Conservation (phyloP, 2,797 vertebrate species). For the Perodicticus potto region DNA sequence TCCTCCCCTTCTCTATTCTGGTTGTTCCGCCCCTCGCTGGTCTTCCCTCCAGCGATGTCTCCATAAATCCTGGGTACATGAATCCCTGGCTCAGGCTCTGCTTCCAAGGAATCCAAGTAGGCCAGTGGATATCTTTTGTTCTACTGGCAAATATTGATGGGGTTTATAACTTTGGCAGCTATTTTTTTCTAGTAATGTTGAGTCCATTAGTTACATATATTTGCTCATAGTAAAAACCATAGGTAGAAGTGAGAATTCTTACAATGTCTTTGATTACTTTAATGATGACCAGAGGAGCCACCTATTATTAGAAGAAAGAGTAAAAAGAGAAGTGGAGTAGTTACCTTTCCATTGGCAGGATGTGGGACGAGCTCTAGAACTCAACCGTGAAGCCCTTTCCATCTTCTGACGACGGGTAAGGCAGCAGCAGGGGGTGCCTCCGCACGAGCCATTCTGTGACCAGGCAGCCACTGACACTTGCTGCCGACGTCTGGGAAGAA, state of each 20-base stretch:
- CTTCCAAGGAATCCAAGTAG: background rate
- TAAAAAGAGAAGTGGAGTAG: background rate
- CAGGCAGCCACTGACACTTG: background rate
- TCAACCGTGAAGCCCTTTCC: background rate
- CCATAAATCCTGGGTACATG: fast-evolving
- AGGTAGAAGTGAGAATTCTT: slow-evolving; percentile 32
- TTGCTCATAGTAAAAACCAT: background rate
- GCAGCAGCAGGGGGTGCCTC: fast-evolving
- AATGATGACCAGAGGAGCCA: background rate
- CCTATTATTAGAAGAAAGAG: background rate
- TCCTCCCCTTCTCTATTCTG: background rate
- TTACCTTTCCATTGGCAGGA: background rate
- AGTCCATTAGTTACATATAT: background rate
- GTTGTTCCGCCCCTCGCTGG: background rate
- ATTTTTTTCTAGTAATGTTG: background rate
- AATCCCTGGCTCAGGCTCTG: background rate
- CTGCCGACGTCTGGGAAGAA: background rate
- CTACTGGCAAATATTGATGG: background rate
- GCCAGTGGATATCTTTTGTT: background rate
- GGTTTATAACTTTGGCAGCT: background rate
- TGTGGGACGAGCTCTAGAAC: background rate
- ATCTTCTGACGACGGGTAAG: background rate
- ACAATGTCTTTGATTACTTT: background rate
- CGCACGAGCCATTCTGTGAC: background rate
- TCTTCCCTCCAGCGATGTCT: background rate